These are phyloP conservation scores for Ursus arctos DNA, from an alignment of 2,113 vertebrate species.

Conservation along the genomic window DNA sequence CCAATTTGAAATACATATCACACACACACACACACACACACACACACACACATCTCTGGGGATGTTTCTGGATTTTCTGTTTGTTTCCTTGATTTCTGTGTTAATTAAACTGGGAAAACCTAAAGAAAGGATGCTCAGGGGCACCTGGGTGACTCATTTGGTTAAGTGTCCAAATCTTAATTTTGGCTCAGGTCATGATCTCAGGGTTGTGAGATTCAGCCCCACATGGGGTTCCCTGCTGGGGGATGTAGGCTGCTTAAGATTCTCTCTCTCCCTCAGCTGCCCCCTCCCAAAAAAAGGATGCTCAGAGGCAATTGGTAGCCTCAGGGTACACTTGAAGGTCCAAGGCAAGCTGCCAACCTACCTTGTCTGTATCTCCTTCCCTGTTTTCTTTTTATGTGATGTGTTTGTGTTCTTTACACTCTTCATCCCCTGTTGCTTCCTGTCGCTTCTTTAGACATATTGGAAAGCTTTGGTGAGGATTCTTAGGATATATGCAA, in stretches of 20 bases:
- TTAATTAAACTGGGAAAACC: constrained; percentile 18
- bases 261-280: background rate
- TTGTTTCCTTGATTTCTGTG: constrained; percentile 21
- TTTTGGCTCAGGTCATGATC: background rate
- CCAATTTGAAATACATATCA: background rate
- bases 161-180: background rate
- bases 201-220: background rate
- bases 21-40: background rate
- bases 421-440: background rate
- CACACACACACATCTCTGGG: background rate
- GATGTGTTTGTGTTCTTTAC: background rate
- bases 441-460: background rate
- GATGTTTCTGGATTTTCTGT: background rate
- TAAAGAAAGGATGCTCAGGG: background rate
- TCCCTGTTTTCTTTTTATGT: background rate
- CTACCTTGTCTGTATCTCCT: background rate
- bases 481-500: background rate
- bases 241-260: background rate
- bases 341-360: background rate
- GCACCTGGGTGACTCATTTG: background rate
- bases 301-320: background rate
- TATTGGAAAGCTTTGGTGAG: background rate
- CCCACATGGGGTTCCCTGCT: background rate
- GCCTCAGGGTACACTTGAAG: background rate
- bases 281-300: background rate